Evolutionary conservation across 2,888 invertebrate species (phyloP), one percentile per base, ranked within the genome.

Genomic region (Volucella inanis): DNA sequence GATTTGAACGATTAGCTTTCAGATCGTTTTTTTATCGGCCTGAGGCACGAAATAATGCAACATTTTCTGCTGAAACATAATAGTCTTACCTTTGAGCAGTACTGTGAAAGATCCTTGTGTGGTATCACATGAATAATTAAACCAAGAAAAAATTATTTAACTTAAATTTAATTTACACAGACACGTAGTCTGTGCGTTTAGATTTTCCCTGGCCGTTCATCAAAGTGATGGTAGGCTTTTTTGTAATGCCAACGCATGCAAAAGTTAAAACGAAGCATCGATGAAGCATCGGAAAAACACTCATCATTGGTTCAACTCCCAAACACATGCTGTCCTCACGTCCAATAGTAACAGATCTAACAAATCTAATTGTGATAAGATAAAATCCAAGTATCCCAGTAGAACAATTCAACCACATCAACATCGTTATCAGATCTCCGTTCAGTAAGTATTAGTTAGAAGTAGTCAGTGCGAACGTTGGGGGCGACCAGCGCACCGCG

Each of bases 41-140:
- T 61, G 12, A 47, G 47, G 49, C 62, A 62, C 11, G 49, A 62
- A 3, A 38, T 49, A 62, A 47, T 62, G n/a, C 62, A 49, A 11
- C 47, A 47, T 14, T 2, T 38, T 1, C 8, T 62, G 3, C 49
- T 62, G 31, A 49, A 62, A n/a, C 45, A 61, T 4, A 22, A 61
- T 41, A 41, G 18, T 57, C 41, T 57, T n/a, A 10, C 41, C 15
- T 41, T 57, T 11, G 10, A 41, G 18, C 18, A 18, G 43, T 43
- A 54, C 2, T 65, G 52, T 10, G 43, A 65, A 8, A 43, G 14
- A 39, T 43, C 65, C 8, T 52, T 65, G n/a, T 22, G 50, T n/a
- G 54, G 18, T 18, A 18, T 18, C 18, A 18, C 18, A 18, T 2
- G 18, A 18, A 18, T 18, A 18, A 18, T 18, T 18, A 18, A 18